A percentile compares a stretch with the other conserved stretches of the same genome.
These are phyloP conservation scores for Oppia nitens DNA, from an alignment of 1,140 invertebrate genomes.

Conservation along the genomic window DNA sequence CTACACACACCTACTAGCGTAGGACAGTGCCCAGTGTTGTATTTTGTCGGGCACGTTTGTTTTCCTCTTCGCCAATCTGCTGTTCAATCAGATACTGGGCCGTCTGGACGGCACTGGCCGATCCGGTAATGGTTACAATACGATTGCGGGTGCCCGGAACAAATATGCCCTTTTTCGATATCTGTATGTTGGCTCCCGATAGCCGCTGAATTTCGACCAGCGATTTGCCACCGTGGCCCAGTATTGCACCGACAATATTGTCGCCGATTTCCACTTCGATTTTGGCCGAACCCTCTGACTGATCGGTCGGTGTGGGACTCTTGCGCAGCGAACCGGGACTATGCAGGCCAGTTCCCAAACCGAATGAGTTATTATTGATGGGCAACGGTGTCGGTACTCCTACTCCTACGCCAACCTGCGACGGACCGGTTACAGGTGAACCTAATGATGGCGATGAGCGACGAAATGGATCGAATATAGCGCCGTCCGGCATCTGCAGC, in stretches of 20 bases:
- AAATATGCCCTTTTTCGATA: constrained; percentile 94
- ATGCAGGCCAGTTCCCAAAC: constrained; percentile 43
- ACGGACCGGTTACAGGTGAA: constrained; percentile 23
- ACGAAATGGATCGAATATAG: constrained; percentile 22
- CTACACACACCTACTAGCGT: neutral
- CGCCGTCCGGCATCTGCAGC: constrained; percentile 19
- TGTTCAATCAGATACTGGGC: constrained; percentile 89
- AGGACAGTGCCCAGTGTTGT: constrained; percentile 20
- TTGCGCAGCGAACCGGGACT: constrained; percentile 41
- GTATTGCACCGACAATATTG: constrained; percentile 82
- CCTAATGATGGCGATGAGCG: constrained; percentile 30
- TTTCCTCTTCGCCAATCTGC: constrained; percentile 83
- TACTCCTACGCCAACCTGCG: too few relatives aligned
- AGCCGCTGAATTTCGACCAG: constrained; percentile 91
- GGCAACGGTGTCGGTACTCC: constrained; percentile 41
- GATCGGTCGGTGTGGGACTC: constrained; percentile 52
- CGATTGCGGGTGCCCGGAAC: constrained; percentile 88
- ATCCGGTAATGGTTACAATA: constrained; percentile 86
- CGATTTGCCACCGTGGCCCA: constrained; percentile 84
- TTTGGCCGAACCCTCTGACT: constrained; percentile 43
- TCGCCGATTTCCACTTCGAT: constrained; percentile 75
- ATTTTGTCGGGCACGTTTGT: constrained; percentile 73
- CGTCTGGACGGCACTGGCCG: constrained; percentile 62
- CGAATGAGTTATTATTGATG: constrained; percentile 56
- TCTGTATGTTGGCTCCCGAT: constrained; percentile 91